A percentile compares a stretch with the other conserved stretches of the same genome.
Evolutionary conservation across 2,797 vertebrate species (phyloP).

Genomic region (Arctocebus calabarensis): DNA sequence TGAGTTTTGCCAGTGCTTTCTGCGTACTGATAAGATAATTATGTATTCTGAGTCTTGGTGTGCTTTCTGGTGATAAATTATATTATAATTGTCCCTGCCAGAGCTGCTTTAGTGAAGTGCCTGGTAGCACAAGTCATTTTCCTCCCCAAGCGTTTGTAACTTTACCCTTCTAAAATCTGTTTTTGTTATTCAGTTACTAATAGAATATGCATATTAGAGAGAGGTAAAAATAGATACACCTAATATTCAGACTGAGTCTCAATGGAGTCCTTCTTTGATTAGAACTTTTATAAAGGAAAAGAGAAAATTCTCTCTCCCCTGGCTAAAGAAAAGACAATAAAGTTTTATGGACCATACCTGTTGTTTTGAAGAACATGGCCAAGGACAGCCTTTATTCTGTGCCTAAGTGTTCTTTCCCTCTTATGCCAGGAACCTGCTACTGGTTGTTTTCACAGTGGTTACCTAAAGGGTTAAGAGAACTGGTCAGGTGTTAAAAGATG

Average conservation of each 20-base stretch:
- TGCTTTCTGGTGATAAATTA: slow-evolving; percentile 70
- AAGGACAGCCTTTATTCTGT: neutral
- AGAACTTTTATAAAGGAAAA: neutral
- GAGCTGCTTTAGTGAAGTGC: slow-evolving; percentile 60
- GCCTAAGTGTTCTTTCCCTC: neutral
- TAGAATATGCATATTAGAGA: slow-evolving; percentile 48
- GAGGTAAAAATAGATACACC: slow-evolving; percentile 27
- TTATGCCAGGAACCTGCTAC: neutral
- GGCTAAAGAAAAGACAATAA: neutral
- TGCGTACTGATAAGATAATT: slow-evolving; percentile 61
- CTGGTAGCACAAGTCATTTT: slow-evolving; percentile 62
- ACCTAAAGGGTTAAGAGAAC: neutral
- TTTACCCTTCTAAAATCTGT: slow-evolving; percentile 55
- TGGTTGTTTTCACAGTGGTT: neutral
- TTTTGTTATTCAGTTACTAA: slow-evolving; percentile 67
- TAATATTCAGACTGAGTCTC: slow-evolving; percentile 30
- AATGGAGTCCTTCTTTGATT: neutral
- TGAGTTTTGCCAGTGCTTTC: slow-evolving; percentile 56
- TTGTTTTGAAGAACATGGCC: neutral
- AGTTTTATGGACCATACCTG: neutral
- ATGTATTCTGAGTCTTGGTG: slow-evolving; percentile 61
- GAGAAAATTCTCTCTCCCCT: neutral
- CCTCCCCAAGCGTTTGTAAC: slow-evolving; percentile 41
- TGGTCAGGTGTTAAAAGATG: neutral
- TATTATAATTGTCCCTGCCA: slow-evolving; percentile 64